These are phyloP conservation scores for Patiria pectinifera DNA, from an alignment of 53 echinoderm and acorn worm species.

Conservation along the genomic window DNA sequence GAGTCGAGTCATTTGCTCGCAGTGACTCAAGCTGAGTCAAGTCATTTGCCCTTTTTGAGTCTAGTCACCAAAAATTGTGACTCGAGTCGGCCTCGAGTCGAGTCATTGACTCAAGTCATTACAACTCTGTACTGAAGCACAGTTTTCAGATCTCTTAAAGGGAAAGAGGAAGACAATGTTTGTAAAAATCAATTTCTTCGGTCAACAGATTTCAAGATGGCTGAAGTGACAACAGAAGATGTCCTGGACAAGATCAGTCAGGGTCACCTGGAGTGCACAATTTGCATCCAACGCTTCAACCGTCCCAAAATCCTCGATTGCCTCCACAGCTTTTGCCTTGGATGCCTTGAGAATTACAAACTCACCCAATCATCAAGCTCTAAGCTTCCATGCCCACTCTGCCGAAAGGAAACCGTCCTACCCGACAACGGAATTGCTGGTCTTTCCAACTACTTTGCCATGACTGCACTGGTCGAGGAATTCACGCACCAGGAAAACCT, in stretches of 20 bases:
- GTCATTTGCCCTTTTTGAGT: no score
- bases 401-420: slow-evolving; percentile 27
- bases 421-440: not conserved
- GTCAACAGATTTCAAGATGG: not conserved
- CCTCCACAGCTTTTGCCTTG: slow-evolving; percentile 19
- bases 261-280: slow-evolving; percentile 37
- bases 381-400: slow-evolving; percentile 41
- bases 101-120: no score
- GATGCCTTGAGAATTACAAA: slow-evolving; percentile 22
- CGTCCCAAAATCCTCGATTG: slow-evolving; percentile 39
- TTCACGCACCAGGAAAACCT: slow-evolving; percentile 39
- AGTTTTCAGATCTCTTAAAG: no score
- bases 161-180: no score
- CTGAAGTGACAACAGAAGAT: slow-evolving; percentile 28
- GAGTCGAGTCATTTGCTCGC: no score
- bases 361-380: not conserved
- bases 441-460: slow-evolving; percentile 15
- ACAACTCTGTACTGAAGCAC: no score
- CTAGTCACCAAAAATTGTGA: no score
- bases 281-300: slow-evolving; percentile 20
- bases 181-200: no score
- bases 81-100: no score
- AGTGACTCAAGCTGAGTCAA: no score
- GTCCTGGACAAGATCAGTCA: slow-evolving; percentile 36
- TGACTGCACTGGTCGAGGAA: slow-evolving; percentile 46